These are phyloP conservation scores for Tupiocoris notatus DNA, from an alignment of 2,888 invertebrate species.

Conservation along the genomic window DNA sequence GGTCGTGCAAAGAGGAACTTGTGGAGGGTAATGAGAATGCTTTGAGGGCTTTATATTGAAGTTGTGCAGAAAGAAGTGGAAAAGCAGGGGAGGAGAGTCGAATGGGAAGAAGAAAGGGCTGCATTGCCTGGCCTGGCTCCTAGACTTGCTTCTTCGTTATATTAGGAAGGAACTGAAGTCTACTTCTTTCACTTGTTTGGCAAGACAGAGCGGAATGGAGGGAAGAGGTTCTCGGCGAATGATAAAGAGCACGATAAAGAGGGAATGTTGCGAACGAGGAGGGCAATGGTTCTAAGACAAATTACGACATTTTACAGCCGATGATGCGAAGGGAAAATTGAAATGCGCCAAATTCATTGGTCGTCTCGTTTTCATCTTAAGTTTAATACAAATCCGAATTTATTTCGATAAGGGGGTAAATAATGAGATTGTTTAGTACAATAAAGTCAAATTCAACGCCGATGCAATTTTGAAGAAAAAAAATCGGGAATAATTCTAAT, in stretches of 20 bases:
- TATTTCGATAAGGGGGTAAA: too few relatives aligned
- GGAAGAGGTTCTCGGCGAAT: neutral
- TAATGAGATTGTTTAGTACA: too few relatives aligned
- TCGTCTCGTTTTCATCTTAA: too few relatives aligned
- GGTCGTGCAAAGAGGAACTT: constrained; percentile 20
- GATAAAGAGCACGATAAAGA: neutral
- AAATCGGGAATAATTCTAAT: too few relatives aligned
- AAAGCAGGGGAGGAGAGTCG: constrained; percentile 1
- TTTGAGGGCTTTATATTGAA: constrained; percentile 38
- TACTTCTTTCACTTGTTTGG: neutral
- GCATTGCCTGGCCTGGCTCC: too few relatives aligned
- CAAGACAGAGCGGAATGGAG: neutral
- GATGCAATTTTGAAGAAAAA: too few relatives aligned
- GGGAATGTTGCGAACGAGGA: neutral
- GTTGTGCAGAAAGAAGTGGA: constrained; percentile 13
- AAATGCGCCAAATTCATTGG: too few relatives aligned
- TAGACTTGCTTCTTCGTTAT: neutral
- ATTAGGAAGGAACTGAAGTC: neutral
- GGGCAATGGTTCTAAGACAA: too few relatives aligned
- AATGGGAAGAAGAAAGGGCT: neutral
- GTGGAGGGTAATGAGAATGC: constrained; percentile 38
- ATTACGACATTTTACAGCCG: too few relatives aligned
- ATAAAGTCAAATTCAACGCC: too few relatives aligned
- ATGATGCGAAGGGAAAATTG: too few relatives aligned
- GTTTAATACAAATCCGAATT: too few relatives aligned